Percentiles rank a stretch among this genome's conserved stretches.
These are phyloP conservation scores for Drosophila kuntzei DNA, from an alignment of 2,888 invertebrate species.

Conservation along the genomic window DNA sequence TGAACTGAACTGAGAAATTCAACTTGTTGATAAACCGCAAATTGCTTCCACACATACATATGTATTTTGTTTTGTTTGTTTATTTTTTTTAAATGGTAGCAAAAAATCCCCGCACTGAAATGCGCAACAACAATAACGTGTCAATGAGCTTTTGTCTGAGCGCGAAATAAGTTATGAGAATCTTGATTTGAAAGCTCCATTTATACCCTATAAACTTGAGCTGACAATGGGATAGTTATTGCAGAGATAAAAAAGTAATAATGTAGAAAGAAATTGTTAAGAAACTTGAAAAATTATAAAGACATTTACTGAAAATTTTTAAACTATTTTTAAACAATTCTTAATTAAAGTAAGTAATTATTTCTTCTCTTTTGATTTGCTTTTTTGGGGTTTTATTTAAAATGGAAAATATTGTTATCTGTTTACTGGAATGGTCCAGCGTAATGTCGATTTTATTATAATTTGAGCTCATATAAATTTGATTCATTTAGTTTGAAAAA, in stretches of 20 bases:
- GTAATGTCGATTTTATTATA: too few species aligned
- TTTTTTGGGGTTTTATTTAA: too few species aligned
- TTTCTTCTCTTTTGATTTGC: too few species aligned
- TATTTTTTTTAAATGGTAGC: constrained; percentile 20
- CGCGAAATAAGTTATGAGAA: constrained; percentile 14
- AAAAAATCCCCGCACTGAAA: constrained; percentile 54
- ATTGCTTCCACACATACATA: constrained; percentile 6
- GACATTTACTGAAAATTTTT: neutral
- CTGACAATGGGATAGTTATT: neutral
- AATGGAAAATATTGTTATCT: too few species aligned
- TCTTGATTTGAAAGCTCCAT: constrained; percentile 24
- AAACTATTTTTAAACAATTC: neutral
- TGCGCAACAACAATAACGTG: constrained; percentile 51
- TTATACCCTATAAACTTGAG: constrained; percentile 9
- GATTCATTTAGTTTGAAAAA: too few species aligned
- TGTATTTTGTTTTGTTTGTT: constrained; percentile 35
- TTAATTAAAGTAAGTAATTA: too few species aligned
- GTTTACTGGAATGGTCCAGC: too few species aligned
- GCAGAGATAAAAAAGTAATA: neutral
- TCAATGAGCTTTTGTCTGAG: constrained; percentile 16
- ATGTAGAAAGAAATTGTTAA: neutral
- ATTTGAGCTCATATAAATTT: too few species aligned
- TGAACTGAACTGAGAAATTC: constrained; percentile 46
- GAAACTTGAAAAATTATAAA: neutral
- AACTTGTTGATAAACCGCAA: constrained; percentile 42